Percentiles rank a stretch among this genome's conserved stretches.
phyloP scores from a whole-genome alignment of 2,113 vertebrate genomes.

The Rostratula benghalensis region DNA sequence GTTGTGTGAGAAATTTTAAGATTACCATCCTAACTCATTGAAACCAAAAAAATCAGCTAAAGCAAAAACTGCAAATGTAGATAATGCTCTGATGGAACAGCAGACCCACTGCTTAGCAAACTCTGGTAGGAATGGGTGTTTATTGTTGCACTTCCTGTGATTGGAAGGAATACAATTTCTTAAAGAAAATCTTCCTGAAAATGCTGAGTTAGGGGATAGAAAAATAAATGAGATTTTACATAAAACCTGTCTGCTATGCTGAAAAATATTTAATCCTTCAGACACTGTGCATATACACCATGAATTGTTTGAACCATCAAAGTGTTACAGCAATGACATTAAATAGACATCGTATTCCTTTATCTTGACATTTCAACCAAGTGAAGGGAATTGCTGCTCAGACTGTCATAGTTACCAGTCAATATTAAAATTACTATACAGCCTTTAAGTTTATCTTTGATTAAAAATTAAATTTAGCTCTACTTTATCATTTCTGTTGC shows the following conservation, averaged over 20 bases:
- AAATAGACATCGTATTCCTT: constrained; percentile 51
- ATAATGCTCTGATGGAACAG: not conserved
- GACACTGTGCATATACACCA: not conserved
- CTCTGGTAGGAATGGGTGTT: not conserved
- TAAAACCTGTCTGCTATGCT: not conserved
- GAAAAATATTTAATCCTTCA: constrained; percentile 48
- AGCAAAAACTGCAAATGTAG: not conserved
- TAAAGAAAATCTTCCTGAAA: not conserved
- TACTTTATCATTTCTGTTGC: constrained; percentile 59
- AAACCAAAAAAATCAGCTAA: not conserved
- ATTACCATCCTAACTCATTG: not conserved
- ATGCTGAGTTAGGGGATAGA: not conserved
- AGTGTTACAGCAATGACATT: constrained; percentile 24
- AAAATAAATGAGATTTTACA: constrained; percentile 25
- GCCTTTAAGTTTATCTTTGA: constrained; percentile 75
- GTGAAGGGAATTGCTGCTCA: constrained; percentile 5
- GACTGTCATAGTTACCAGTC: not conserved
- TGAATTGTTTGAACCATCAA: constrained; percentile 48
- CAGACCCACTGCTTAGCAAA: not conserved
- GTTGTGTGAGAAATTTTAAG: not conserved
- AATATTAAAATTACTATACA: constrained; percentile 49
- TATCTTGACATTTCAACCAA: constrained; percentile 62
- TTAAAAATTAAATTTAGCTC: constrained; percentile 75
- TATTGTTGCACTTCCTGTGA: not conserved
- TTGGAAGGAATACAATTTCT: not conserved